These are phyloP conservation scores for Erpornis zantholeuca DNA, from an alignment of 2,113 vertebrate genomes.

Conservation along the genomic window DNA sequence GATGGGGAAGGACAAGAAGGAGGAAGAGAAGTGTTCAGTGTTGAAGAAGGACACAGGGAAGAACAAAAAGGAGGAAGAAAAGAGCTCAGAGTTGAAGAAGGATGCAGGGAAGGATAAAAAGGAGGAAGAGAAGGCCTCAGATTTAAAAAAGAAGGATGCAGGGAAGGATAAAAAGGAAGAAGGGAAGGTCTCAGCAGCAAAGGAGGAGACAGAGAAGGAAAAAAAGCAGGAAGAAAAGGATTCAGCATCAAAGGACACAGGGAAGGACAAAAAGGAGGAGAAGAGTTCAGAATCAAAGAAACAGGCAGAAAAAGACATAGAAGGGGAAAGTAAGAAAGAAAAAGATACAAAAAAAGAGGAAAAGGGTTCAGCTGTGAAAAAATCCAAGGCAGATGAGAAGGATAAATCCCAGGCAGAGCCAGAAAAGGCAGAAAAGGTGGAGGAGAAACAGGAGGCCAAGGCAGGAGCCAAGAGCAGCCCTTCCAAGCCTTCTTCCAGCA, in stretches of 20 bases:
- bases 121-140: constrained; percentile 28
- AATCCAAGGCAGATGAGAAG: background rate
- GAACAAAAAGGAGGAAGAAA: background rate
- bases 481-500: background rate
- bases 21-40: background rate
- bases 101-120: constrained; percentile 32
- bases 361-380: constrained; percentile 28
- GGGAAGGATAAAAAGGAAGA: constrained; percentile 6
- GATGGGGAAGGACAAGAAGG: constrained; percentile 58
- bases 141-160: background rate
- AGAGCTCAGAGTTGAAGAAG: background rate
- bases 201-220: constrained; percentile 28
- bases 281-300: background rate
- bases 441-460: constrained; percentile 1
- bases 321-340: constrained; percentile 47
- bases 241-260: background rate
- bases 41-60: background rate
- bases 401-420: constrained; percentile 14
- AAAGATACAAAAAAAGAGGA: constrained; percentile 46
- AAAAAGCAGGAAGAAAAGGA: constrained; percentile 39
- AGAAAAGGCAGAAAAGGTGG: background rate
- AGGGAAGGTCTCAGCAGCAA: background rate
- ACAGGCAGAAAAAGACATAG: constrained; percentile 15
- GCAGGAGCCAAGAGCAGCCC: background rate
- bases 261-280: background rate